Conservation (phyloP, 2,888 invertebrate species). For the Quadroppia sp. region DNA sequence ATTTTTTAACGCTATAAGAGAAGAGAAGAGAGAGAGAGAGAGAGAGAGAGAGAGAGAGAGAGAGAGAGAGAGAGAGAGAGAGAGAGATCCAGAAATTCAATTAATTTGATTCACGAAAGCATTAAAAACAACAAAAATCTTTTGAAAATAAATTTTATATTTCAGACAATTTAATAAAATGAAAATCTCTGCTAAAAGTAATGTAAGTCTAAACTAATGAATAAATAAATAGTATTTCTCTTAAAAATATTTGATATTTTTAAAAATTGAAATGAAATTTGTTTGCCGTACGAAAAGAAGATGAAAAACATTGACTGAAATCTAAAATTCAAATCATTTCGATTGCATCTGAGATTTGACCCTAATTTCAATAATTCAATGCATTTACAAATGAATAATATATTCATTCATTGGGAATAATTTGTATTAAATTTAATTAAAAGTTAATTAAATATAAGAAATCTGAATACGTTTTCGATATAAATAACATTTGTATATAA, state of each 20-base stretch:
- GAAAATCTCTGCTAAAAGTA: neutral
- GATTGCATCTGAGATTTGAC: neutral
- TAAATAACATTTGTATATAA: too few relatives aligned
- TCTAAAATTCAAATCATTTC: slow-evolving; percentile 9
- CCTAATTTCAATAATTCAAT: too few relatives aligned
- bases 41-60: neutral
- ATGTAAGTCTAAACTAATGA: slow-evolving; percentile 14
- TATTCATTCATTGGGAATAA: too few relatives aligned
- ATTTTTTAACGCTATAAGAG: slow-evolving; percentile 23
- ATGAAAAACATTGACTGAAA: neutral
- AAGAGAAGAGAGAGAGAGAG: neutral
- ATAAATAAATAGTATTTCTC: slow-evolving; percentile 14
- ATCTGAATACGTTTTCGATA: too few relatives aligned
- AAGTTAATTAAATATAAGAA: too few relatives aligned
- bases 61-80: too few relatives aligned
- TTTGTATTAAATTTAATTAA: too few relatives aligned
- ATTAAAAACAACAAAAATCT: slow-evolving; percentile 5
- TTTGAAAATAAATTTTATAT: slow-evolving; percentile 10
- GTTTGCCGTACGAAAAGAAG: neutral
- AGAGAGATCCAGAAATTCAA: neutral
- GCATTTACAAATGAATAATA: too few relatives aligned
- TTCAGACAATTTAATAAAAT: slow-evolving; percentile 25
- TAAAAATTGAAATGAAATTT: slow-evolving; percentile 22
- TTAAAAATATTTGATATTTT: slow-evolving; percentile 20
- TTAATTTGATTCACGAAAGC: slow-evolving; percentile 19